Base-by-base conservation (phyloP, 2,888 invertebrate genomes). In the Frankliniella fusca region DNA sequence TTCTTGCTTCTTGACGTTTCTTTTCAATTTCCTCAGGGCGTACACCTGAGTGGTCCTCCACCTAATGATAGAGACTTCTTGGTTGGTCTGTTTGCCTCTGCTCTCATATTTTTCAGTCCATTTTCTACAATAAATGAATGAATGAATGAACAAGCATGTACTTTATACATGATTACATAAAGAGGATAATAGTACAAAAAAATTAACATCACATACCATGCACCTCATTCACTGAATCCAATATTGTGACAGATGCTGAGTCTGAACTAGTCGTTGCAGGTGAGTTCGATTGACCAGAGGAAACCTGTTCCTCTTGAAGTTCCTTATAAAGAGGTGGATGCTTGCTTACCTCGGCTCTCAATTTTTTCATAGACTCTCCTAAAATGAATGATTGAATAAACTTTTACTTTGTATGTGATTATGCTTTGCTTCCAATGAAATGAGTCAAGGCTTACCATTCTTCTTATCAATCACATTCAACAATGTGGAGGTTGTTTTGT, bases 1-100 rank as follows among this genome's bases (percentile, higher is more conserved):
- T 76, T 76, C 27, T 76, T 10, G 70, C 70, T 12, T 76, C 70
- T 27, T 76, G 70, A 27, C 70, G 70, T 27, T 76, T 76, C 70
- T 23, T 76, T 27, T 76, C 70, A 76, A 76, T 76, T 27, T 76
- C 70, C 10, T 76, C 70, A 27, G 70, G 70, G 9, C n/a, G 70
- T 76, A 76, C 23, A 76, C n/a, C 18, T 61, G 20, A 27, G 27
- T 10, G 12, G 54, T 11, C 18, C 15, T 54, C 15, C 23, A 27
- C 70, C 27, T 76, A 9, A 11, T 11, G 27, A 23, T 9, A 76
- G 27, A 76, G 27, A 76, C 18, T 61, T 61, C 61, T 61, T 61
- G 7, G 7, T 61, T 7, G 8, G 15, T 61, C 61, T 61, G 7
- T 7, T 61, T 61, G 61, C 8, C n/a, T 61, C 61, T 61, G 61